Evolutionary conservation across 2,797 vertebrate species (phyloP).

Genomic region (Anomalospiza imberbis): DNA sequence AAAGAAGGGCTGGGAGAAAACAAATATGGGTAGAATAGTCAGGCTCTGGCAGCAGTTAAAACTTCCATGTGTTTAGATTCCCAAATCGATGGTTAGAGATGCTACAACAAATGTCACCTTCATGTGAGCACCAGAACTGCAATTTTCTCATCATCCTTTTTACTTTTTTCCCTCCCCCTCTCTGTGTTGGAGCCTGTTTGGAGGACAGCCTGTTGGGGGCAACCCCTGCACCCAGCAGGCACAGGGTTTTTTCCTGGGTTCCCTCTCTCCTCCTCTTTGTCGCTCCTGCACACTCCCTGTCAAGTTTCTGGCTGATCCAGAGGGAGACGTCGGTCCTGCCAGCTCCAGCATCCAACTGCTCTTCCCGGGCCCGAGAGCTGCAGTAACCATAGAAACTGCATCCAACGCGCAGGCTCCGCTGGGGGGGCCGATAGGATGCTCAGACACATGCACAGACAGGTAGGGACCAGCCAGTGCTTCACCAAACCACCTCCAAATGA

Average conservation of each 20-base stretch:
- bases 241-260: neutral
- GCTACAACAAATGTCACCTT: conserved; percentile 58
- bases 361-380: conserved; percentile 65
- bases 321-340: conserved; percentile 73
- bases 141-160: conserved; percentile 36
- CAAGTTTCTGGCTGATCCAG: conserved; percentile 74
- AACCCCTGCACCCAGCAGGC: conserved; percentile 15
- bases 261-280: conserved; percentile 43
- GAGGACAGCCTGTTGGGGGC: conserved; percentile 47
- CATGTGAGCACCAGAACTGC: conserved; percentile 38
- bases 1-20: neutral
- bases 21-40: conserved; percentile 27
- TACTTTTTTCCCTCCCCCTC: neutral
- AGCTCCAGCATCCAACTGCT: conserved; percentile 70
- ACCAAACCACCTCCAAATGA: neutral
- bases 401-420: conserved; percentile 73
- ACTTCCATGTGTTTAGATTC: conserved; percentile 50
- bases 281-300: conserved; percentile 61
- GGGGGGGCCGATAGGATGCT: conserved; percentile 54
- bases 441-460: conserved; percentile 34
- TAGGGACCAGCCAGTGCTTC: conserved; percentile 12
- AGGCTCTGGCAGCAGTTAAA: conserved; percentile 43
- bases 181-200: neutral
- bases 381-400: conserved; percentile 84
- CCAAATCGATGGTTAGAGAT: neutral